Percentiles rank a stretch among this genome's conserved stretches.
Evolutionary conservation across 2,888 invertebrate genomes (phyloP).

Genomic region (Andrena dorsata): DNA sequence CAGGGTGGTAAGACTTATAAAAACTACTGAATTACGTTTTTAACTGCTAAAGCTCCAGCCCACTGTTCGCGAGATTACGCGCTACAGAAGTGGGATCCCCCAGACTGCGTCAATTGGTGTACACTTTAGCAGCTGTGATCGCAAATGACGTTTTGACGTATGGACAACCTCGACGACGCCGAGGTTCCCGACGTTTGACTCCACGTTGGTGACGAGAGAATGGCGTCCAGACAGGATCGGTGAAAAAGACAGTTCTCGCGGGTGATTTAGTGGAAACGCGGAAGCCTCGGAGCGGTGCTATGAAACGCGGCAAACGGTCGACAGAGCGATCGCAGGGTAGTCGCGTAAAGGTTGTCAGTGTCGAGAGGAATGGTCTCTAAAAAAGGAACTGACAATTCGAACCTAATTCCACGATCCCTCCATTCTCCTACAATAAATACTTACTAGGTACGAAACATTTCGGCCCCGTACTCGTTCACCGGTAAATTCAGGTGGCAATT

Average conservation of each 20-base stretch:
- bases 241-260: slow-evolving; percentile 24
- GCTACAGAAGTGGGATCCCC: background rate
- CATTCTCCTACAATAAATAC: too few relatives aligned
- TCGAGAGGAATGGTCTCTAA: background rate
- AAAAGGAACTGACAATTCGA: background rate
- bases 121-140: slow-evolving; percentile 1
- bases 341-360: slow-evolving; percentile 21
- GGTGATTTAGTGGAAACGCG: slow-evolving; percentile 38
- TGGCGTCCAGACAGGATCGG: slow-evolving; percentile 4
- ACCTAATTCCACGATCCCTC: too few relatives aligned
- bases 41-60: too few relatives aligned
- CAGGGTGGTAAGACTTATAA: too few relatives aligned
- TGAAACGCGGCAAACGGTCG: slow-evolving; percentile 29
- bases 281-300: slow-evolving; percentile 27
- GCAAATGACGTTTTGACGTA: slow-evolving; percentile 4
- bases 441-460: too few relatives aligned
- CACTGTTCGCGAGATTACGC: background rate
- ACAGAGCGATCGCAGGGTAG: slow-evolving; percentile 5
- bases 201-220: slow-evolving; percentile 18
- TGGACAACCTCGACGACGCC: slow-evolving; percentile 6
- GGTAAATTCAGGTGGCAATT: too few relatives aligned
- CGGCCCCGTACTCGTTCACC: too few relatives aligned
- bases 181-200: slow-evolving; percentile 22
- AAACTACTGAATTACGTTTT: too few relatives aligned
- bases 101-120: background rate